Conservation (phyloP, 2,113 vertebrate species). For the Cyanoderma ruficeps region DNA sequence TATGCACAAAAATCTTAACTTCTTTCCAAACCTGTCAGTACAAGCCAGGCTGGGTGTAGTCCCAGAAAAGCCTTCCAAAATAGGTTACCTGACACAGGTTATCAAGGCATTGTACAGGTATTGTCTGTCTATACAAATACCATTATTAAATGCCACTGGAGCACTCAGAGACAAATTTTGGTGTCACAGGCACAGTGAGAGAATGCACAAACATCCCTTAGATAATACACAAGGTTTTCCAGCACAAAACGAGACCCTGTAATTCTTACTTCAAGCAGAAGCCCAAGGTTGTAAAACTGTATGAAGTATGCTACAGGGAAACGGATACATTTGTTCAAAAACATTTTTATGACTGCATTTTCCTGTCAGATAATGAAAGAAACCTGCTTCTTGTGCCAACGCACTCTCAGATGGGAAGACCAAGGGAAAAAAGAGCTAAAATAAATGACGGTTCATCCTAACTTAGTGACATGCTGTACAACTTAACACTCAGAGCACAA, state of each 20-base stretch:
- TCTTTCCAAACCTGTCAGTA: background rate
- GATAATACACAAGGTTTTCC: background rate
- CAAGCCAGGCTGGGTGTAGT: background rate
- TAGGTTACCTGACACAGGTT: background rate
- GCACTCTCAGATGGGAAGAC: background rate
- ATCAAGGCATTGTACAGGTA: background rate
- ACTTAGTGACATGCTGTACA: background rate
- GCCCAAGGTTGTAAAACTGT: background rate
- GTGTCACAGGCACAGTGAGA: background rate
- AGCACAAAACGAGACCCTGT: background rate
- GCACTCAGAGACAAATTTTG: background rate
- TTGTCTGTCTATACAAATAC: background rate
- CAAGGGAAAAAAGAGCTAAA: background rate
- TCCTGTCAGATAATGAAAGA: background rate
- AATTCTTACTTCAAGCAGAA: background rate
- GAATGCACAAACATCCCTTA: background rate
- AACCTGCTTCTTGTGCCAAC: background rate
- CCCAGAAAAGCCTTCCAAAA: background rate
- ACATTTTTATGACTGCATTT: background rate
- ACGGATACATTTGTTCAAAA: background rate
- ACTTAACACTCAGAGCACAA: background rate
- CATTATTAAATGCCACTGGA: background rate
- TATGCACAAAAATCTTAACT: background rate
- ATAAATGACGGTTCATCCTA: background rate
- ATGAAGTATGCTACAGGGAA: background rate